Evolutionary conservation across 2,888 invertebrate species (phyloP).

Genomic region (Nematopogon swammerdamellus): DNA sequence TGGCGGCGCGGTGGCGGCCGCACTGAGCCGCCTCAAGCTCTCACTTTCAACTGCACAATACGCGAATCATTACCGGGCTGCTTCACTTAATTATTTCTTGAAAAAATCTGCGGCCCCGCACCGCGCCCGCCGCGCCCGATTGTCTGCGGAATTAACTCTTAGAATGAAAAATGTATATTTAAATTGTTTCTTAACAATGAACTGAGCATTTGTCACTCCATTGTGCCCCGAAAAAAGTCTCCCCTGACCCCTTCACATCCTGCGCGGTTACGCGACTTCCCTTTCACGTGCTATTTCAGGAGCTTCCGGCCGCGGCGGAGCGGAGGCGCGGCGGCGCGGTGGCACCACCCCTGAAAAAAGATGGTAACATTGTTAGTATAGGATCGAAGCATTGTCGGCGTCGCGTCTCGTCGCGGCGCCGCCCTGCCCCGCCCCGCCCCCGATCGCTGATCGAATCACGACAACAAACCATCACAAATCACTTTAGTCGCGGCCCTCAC

Average conservation of each 20-base stretch:
- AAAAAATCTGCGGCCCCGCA: no score
- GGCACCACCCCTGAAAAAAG: no score
- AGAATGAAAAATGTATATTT: no score
- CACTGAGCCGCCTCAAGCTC: slow-evolving; percentile 29
- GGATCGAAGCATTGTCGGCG: not conserved
- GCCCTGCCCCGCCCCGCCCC: not conserved
- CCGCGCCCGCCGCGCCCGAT: no score
- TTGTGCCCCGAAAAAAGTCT: not conserved
- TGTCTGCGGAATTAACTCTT: no score
- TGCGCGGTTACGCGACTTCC: not conserved
- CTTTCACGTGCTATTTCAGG: not conserved
- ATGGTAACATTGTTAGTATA: not conserved
- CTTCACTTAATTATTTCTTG: no score
- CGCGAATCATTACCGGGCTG: no score
- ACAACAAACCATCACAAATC: not conserved
- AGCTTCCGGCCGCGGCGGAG: no score
- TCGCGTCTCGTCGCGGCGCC: not conserved
- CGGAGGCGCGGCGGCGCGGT: no score
- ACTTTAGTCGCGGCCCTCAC: not conserved
- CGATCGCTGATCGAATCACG: not conserved
- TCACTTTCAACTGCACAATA: slow-evolving; percentile 40
- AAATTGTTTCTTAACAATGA: no score
- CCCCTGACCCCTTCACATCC: no score
- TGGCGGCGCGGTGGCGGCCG: no score
- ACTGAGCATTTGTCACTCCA: not conserved